Conservation (phyloP, 2,888 invertebrate genomes). For the Spatulosminthurus flaviceps region DNA sequence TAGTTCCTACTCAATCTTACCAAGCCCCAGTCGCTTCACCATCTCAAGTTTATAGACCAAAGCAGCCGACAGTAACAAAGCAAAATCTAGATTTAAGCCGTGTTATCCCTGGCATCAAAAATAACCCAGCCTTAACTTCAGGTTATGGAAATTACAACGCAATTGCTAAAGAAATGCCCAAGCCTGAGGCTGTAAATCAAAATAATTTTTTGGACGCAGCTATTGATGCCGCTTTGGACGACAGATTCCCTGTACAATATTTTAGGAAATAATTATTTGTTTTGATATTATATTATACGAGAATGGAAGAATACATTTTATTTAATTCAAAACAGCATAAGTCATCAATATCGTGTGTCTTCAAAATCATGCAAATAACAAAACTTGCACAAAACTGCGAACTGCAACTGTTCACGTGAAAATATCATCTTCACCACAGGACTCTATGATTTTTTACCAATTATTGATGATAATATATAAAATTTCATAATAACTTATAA, state of each 20-base stretch:
- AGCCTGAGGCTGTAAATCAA: neutral
- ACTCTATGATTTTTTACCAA: too few relatives aligned
- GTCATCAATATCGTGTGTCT: too few relatives aligned
- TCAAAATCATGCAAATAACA: too few relatives aligned
- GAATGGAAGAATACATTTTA: too few relatives aligned
- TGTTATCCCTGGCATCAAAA: neutral
- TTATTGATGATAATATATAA: too few relatives aligned
- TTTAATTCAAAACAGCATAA: too few relatives aligned
- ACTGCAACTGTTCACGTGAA: too few relatives aligned
- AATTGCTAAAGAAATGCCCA: neutral
- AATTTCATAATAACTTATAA: too few relatives aligned
- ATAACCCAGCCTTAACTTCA: neutral
- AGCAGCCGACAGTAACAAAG: neutral
- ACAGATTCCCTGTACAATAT: slow-evolving; percentile 3
- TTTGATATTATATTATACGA: too few relatives aligned
- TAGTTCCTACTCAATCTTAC: neutral
- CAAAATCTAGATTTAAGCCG: neutral
- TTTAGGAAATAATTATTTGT: neutral
- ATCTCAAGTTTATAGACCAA: neutral
- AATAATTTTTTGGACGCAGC: neutral
- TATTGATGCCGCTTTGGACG: slow-evolving; percentile 5
- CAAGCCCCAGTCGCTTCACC: neutral
- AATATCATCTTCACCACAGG: too few relatives aligned
- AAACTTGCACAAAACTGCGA: too few relatives aligned
- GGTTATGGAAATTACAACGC: neutral